Percentiles rank a stretch among this genome's conserved stretches.
phyloP scores from a whole-genome alignment of 2,888 invertebrate genomes.

The Cheilosia grossa region DNA sequence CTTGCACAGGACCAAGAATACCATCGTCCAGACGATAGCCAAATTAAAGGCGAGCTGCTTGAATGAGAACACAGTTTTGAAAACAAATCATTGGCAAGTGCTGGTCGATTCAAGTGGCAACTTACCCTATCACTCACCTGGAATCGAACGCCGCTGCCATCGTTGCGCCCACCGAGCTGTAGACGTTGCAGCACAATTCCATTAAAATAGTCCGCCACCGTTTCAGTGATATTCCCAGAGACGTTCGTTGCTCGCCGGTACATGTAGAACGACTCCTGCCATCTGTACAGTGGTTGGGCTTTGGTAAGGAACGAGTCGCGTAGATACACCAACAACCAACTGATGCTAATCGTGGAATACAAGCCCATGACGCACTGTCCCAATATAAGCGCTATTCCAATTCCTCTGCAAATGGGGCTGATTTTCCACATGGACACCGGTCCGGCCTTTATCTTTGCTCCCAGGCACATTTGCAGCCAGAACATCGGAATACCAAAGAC shows the following conservation, averaged over 20 bases:
- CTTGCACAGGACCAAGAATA: constrained; percentile 94
- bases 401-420: constrained; percentile 95
- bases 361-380: constrained; percentile 92
- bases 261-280: constrained; percentile 90
- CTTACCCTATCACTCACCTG: constrained; percentile 82
- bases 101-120: constrained; percentile 22
- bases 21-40: constrained; percentile 95
- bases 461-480: constrained; percentile 92
- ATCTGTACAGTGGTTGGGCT: constrained; percentile 88
- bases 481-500: constrained; percentile 93
- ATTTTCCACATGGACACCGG: constrained; percentile 97
- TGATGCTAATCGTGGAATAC: constrained; percentile 94
- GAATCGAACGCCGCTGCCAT: constrained; percentile 80
- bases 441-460: constrained; percentile 92
- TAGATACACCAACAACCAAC: constrained; percentile 95
- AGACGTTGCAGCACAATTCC: constrained; percentile 88
- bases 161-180: constrained; percentile 81
- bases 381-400: constrained; percentile 91
- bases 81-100: constrained; percentile 19
- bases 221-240: constrained; percentile 87
- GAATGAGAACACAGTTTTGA: constrained; percentile 64
- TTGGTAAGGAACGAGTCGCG: constrained; percentile 93
- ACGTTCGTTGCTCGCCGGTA: constrained; percentile 87
- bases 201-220: constrained; percentile 93
- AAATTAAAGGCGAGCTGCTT: constrained; percentile 96